Evolutionary conservation across 2,888 invertebrate genomes (phyloP).

Genomic region (Leptothorax acervorum): DNA sequence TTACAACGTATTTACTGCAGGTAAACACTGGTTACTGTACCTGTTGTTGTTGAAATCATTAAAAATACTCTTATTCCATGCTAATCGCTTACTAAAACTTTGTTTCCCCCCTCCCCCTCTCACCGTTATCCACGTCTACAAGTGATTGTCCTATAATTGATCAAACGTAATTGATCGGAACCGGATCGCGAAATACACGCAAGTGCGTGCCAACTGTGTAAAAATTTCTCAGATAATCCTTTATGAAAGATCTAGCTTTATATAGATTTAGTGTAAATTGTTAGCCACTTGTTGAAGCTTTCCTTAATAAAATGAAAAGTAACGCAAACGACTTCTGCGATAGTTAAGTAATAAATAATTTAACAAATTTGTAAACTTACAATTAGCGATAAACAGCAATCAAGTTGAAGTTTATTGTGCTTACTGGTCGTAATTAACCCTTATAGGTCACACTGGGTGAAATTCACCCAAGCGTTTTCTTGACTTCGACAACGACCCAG

Average conservation of each 20-base stretch:
- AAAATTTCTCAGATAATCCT: neutral
- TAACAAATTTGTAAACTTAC: neutral
- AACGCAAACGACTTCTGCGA: neutral
- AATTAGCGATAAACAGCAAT: neutral
- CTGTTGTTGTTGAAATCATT: slow-evolving; percentile 85
- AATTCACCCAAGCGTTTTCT: too few species aligned
- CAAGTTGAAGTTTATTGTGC: neutral
- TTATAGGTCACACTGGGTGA: too few species aligned
- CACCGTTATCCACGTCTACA: slow-evolving; percentile 31
- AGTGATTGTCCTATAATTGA: slow-evolving; percentile 49
- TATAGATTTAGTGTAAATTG: neutral
- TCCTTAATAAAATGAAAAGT: neutral
- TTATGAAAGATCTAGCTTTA: neutral
- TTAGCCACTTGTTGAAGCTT: neutral
- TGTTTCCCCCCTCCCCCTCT: slow-evolving; percentile 72
- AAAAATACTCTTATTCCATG: slow-evolving; percentile 84
- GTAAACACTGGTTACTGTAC: slow-evolving; percentile 84
- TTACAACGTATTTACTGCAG: slow-evolving; percentile 83
- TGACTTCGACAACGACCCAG: too few species aligned
- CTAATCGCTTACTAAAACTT: slow-evolving; percentile 77
- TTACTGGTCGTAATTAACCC: neutral
- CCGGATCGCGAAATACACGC: slow-evolving; percentile 49
- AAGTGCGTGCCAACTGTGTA: neutral
- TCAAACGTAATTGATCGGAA: slow-evolving; percentile 25
- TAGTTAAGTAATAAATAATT: slow-evolving; percentile 1